Evolutionary conservation across 2,888 invertebrate species (phyloP).

Genomic region (Stenolophus ochropezus): DNA sequence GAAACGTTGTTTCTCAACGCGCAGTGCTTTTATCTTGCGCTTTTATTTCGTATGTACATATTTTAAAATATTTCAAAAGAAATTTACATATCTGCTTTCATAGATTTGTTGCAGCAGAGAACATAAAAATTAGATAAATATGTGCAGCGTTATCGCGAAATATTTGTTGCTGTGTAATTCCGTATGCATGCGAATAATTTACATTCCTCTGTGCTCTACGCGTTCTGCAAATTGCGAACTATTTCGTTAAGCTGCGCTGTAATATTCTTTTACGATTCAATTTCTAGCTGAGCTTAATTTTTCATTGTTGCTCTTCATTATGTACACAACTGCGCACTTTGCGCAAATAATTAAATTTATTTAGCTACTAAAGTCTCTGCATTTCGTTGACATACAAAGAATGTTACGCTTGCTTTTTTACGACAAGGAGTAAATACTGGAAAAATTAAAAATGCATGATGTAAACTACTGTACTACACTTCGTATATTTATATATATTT

Average conservation of each 20-base stretch:
- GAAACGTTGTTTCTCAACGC: constrained; percentile 6
- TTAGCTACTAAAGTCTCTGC: neutral
- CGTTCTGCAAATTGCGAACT: neutral
- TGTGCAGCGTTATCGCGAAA: constrained; percentile 24
- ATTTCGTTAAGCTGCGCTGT: constrained; percentile 8
- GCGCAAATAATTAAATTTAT: neutral
- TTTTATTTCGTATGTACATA: constrained; percentile 36
- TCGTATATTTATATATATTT: no score
- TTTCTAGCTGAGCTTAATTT: neutral
- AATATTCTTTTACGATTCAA: constrained; percentile 16
- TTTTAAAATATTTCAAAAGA: constrained; percentile 35
- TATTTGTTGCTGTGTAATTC: constrained; percentile 13
- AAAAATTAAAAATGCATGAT: no score
- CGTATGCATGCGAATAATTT: constrained; percentile 9
- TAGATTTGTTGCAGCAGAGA: neutral
- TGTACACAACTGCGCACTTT: neutral
- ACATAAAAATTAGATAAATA: constrained; percentile 37
- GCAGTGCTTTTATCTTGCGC: constrained; percentile 21
- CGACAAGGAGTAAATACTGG: neutral
- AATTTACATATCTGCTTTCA: constrained; percentile 31
- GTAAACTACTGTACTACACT: no score
- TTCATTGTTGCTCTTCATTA: neutral
- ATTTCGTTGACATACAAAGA: neutral
- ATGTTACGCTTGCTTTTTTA: neutral
- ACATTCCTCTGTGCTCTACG: neutral